Evolutionary conservation across 2,797 vertebrate species (phyloP), one percentile per base, ranked within the genome.

Genomic region (Oreortyx pictus): DNA sequence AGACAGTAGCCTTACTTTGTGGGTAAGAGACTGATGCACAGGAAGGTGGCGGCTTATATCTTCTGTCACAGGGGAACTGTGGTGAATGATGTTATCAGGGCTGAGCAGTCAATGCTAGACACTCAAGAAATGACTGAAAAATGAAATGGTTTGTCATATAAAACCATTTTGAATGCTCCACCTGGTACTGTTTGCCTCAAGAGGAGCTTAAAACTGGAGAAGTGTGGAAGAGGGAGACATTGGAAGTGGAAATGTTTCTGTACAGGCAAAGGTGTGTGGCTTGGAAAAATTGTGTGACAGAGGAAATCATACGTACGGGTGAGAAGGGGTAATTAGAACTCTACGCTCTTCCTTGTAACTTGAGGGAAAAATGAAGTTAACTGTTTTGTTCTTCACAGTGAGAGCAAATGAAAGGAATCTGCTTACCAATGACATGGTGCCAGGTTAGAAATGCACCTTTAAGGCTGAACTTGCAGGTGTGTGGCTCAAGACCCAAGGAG

Each of bases 311-410:
- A 75, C 43, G 3, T 7, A 2, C 47, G 22, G 14, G 29, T 82
- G 46, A 33, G 15, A 73, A 75, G 49, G 43, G 17, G 22, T 81
- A 54, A 75, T n/a, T 31, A 9, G 59, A 71, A 56, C 15, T 56
- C 14, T 8, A 14, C 1, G 1, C 56, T 31, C 5, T 23, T 71
- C 74, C 44, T 80, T 71, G 8, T 60, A 67, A 61, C 27, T 62
- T 0, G 0, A 8, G n/a, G 29, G 25, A 41, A 60, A 33, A 13
- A 18, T 73, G 4, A 6, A 14, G 6, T 2, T 66, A 20, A 37
- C 11, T 3, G 4, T 35, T 73, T 66, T n/a, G 37, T 54, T 35
- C 6, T 25, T 84, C 35, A 60, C 5, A 80, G 33, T n/a, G 44
- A 71, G 73, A 49, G 20, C 46, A 65, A 64, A 22, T 12, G 9